Evolutionary conservation across 1,140 invertebrate species (phyloP).

Genomic region (Plectus sambesii): DNA sequence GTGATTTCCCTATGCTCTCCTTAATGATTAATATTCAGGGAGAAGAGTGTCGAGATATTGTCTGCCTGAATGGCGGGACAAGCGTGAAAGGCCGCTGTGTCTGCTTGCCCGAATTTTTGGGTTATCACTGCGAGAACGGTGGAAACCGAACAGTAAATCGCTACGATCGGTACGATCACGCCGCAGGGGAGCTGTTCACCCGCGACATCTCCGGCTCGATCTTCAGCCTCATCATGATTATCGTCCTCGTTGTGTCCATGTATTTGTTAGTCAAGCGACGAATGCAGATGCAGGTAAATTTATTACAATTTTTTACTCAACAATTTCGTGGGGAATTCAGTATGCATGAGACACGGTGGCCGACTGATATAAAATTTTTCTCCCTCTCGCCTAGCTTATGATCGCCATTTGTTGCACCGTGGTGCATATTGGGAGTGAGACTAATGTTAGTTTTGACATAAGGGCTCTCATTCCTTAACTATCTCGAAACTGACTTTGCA

Average conservation of each 20-base stretch:
- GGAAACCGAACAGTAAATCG: slow-evolving; percentile 21
- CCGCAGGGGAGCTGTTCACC: slow-evolving; percentile 35
- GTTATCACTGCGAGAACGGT: slow-evolving; percentile 31
- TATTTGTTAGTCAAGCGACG: slow-evolving; percentile 44
- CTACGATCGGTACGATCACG: slow-evolving; percentile 33
- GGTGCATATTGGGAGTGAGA: slow-evolving; percentile 2
- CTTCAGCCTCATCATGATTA: slow-evolving; percentile 42
- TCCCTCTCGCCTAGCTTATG: no score
- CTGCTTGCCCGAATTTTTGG: slow-evolving; percentile 37
- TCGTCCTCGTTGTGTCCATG: slow-evolving; percentile 40
- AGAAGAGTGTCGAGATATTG: slow-evolving; percentile 39
- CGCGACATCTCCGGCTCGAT: slow-evolving; percentile 43
- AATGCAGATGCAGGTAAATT: slow-evolving; percentile 35
- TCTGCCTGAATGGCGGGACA: slow-evolving; percentile 41
- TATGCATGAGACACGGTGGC: slow-evolving; percentile 27
- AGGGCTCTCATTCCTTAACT: no score
- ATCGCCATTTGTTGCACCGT: slow-evolving; percentile 22
- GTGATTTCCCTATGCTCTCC: no score
- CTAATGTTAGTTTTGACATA: background rate
- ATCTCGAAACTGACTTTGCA: no score
- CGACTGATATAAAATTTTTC: no score
- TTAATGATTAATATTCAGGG: no score
- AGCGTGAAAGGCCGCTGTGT: slow-evolving; percentile 32
- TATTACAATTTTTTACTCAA: background rate
- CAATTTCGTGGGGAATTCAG: slow-evolving; percentile 21